These are phyloP conservation scores for Marcusenius ussheri DNA, from an alignment of 2,113 vertebrate species.

Conservation along the genomic window DNA sequence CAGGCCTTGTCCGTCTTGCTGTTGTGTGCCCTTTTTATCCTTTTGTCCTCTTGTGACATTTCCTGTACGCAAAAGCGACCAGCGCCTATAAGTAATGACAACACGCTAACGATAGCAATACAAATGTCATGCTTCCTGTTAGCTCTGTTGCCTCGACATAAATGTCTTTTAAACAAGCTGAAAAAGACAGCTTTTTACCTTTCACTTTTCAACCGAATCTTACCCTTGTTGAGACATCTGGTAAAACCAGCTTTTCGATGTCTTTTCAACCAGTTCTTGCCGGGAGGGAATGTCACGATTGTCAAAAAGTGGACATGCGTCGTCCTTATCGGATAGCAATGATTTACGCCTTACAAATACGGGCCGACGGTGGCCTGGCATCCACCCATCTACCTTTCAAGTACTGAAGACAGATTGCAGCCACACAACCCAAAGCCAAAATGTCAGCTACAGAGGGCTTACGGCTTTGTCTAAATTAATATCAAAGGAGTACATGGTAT, in stretches of 20 bases:
- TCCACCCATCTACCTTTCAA: background rate
- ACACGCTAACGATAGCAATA: background rate
- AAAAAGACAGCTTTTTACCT: background rate
- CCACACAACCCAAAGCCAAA: background rate
- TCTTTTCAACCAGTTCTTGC: background rate
- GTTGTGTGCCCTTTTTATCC: background rate
- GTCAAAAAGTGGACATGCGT: background rate
- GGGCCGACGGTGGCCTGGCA: background rate
- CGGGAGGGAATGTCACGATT: background rate
- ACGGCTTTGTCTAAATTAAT: background rate
- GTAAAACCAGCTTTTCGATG: background rate
- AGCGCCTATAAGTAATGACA: background rate
- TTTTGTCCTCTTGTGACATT: background rate
- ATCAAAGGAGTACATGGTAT: background rate
- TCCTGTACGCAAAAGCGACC: background rate
- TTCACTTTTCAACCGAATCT: background rate
- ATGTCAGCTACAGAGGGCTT: background rate
- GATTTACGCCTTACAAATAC: background rate
- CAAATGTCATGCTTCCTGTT: background rate
- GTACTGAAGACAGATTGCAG: background rate
- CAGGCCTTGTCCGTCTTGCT: background rate
- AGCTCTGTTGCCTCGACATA: background rate
- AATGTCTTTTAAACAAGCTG: background rate
- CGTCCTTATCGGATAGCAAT: background rate
- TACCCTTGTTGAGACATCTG: background rate